Evolutionary conservation across 2,797 vertebrate genomes (phyloP).

Genomic region (Botia kubotai): DNA sequence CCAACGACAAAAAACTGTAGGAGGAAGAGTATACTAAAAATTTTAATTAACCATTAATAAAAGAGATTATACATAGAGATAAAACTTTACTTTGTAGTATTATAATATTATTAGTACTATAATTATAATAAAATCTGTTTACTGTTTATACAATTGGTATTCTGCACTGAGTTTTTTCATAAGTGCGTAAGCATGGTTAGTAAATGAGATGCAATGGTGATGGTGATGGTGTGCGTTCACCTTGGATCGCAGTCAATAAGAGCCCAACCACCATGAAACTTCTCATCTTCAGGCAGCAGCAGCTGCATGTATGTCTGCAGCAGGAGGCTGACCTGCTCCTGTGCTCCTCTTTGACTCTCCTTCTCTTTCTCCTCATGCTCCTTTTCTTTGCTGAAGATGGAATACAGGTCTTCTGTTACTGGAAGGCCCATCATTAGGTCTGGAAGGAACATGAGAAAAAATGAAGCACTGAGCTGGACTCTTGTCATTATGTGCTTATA

Average conservation of each 20-base stretch:
- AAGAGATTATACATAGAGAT: neutral
- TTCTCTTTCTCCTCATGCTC: constrained; percentile 96
- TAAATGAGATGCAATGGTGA: too few relatives aligned
- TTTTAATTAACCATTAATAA: neutral
- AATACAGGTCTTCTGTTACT: constrained; percentile 98
- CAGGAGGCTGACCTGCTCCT: constrained; percentile 93
- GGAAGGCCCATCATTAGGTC: constrained; percentile 98
- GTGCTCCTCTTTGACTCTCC: constrained; percentile 90
- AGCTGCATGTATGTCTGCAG: constrained; percentile 98
- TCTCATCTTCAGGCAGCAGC: constrained; percentile 90
- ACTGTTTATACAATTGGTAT: too few relatives aligned
- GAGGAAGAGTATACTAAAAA: constrained; percentile 50
- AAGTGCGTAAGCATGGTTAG: too few relatives aligned
- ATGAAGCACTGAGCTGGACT: neutral
- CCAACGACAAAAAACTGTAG: constrained; percentile 53
- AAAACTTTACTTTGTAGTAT: neutral
- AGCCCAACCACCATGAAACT: constrained; percentile 97
- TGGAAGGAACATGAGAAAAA: constrained; percentile 60
- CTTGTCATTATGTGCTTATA: neutral
- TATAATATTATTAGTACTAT: too few relatives aligned
- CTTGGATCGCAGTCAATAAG: constrained; percentile 98
- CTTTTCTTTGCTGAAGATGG: constrained; percentile 98
- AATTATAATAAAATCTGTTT: neutral
- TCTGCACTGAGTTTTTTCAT: too few relatives aligned
- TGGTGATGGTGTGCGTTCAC: constrained; percentile 71